phyloP scores from a whole-genome alignment of 1,140 invertebrate species.

The Psix sp. region DNA sequence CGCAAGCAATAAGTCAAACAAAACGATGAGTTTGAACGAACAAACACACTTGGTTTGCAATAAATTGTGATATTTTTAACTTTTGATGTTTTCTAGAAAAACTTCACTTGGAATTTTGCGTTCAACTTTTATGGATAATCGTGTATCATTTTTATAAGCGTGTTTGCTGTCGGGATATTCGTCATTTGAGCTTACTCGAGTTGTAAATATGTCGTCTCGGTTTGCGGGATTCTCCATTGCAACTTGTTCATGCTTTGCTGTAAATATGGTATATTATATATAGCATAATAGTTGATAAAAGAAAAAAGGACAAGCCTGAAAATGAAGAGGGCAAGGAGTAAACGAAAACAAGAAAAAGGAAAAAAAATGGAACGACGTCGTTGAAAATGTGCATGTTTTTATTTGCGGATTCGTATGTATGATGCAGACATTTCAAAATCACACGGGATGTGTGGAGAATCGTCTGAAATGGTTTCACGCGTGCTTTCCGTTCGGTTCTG shows the following conservation, averaged over 20 bases:
- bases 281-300: constrained; percentile 69
- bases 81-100: constrained; percentile 32
- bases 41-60: constrained; percentile 52
- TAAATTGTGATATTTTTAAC: constrained; percentile 58
- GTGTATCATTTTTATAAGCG: not conserved
- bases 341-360: constrained; percentile 12
- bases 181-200: constrained; percentile 23
- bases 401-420: constrained; percentile 74
- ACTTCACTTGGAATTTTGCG: too few relatives aligned
- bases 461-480: constrained; percentile 23
- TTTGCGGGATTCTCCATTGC: constrained; percentile 56
- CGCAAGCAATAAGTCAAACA: too few relatives aligned
- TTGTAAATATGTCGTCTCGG: constrained; percentile 50
- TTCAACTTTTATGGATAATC: too few relatives aligned
- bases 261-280: constrained; percentile 70
- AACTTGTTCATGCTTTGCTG: constrained; percentile 67
- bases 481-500: constrained; percentile 32
- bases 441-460: constrained; percentile 38
- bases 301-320: constrained; percentile 7
- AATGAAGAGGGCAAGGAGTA: constrained; percentile 6
- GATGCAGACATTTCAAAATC: constrained; percentile 58
- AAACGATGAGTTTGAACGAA: too few relatives aligned
- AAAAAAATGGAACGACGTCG: constrained; percentile 47
- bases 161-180: constrained; percentile 36
- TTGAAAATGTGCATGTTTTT: constrained; percentile 74